Base-by-base conservation (phyloP, 2,888 invertebrate genomes). In the Pristionchus exspectatus region DNA sequence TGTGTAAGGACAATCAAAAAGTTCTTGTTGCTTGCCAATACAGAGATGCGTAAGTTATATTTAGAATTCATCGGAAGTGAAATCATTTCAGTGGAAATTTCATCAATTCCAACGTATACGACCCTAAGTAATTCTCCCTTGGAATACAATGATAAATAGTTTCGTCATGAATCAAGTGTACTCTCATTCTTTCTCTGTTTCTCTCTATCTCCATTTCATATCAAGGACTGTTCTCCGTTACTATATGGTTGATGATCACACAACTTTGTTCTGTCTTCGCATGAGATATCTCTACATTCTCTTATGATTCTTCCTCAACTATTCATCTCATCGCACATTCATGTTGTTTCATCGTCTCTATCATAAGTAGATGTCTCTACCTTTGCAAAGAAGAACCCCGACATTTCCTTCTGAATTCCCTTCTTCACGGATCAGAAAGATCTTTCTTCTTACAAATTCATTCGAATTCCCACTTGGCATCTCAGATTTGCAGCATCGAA, bases 1-100 rank as follows among this genome's bases (percentile, higher is more conserved):
- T 74, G 74, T 74, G 74, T 21, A 7, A 74, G 16, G 27, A 74
- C 30, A 14, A 74, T 33, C 33, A 30, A 21, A 74, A 30, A 74
- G 74, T 74, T 33, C 16, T 74, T 14, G 33, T 74, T 74, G 74
- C 33, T 33, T 69, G 69, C 27, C 69, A 69, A 69, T 69, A 69
- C 16, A n/a, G 69, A n/a, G 30, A 69, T 69, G 69, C 74, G 74
- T 74, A 21, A 33, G 74, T 33, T 10, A 2, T 30, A 74, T 10
- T 33, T 18, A 0, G 18, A 74, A 74, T 74, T 33, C 21, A 74
- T 14, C 30, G 30, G 3, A 2, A 4, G 30, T 74, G 16, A 16
- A 33, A 16, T 33, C 33, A 30, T 33, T 38, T 38, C 33, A 74
- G 74, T 74, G 74, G 74, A 38, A 74, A 74, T 38, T 74, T 74